Evolutionary conservation across 2,113 vertebrate genomes (phyloP), one percentile per base, ranked within the genome.

Genomic region (Tupaia tana): DNA sequence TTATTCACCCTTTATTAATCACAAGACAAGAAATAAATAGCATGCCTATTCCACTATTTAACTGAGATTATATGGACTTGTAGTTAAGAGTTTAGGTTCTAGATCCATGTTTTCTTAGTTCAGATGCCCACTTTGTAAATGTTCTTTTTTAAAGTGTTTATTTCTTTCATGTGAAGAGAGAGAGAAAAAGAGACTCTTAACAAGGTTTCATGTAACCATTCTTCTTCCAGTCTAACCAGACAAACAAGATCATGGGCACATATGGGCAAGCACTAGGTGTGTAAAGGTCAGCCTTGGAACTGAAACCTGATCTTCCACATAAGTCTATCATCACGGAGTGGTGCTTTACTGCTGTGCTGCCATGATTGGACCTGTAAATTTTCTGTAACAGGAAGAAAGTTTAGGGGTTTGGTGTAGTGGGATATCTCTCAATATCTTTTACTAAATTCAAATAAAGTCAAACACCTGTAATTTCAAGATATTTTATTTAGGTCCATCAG

Each of bases 341-440:
- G n/a, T n/a, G n/a, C n/a, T n/a, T n/a, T n/a, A n/a, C n/a, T n/a
- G n/a, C n/a, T n/a, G n/a, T n/a, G n/a, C n/a, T n/a, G n/a, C n/a
- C n/a, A n/a, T n/a, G n/a, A n/a, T n/a, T n/a, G n/a, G n/a, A n/a
- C n/a, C n/a, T n/a, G n/a, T n/a, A n/a, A n/a, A n/a, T n/a, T n/a
- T 79, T 94, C 43, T 95, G 87, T 90, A 87, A 69, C n/a, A 84
- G 66, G n/a, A 95, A 90, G 67, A 79, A 90, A 75, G 16, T 83
- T 64, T 74, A 92, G 64, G 52, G 64, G 34, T 58, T 71, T 91
- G 86, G 25, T 87, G 20, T 58, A 74, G 1, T 74, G 8, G n/a
- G 59, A 61, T 82, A 83, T 89, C 10, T 94, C 4, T 31, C 20
- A 77, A 69, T 61, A 56, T 93, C 31, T 86, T 63, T 86, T 85